These are phyloP conservation scores for Podarcis raffonei DNA, from an alignment of 2,113 vertebrate genomes.

Conservation along the genomic window DNA sequence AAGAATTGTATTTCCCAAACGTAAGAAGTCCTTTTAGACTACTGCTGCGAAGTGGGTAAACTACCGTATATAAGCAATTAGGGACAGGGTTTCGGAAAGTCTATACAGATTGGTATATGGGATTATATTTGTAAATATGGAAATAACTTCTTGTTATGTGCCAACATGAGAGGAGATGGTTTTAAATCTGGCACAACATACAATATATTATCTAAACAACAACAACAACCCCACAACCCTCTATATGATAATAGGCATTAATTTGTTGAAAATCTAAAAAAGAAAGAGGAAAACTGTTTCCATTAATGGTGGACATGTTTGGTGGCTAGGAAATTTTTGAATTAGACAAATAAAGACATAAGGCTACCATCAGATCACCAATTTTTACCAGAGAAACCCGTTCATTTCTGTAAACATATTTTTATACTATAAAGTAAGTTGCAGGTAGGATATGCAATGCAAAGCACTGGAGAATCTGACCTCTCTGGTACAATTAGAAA, in stretches of 20 bases:
- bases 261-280: neutral
- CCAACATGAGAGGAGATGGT: neutral
- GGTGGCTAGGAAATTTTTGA: neutral
- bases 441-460: neutral
- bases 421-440: neutral
- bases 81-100: neutral
- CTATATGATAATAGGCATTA: neutral
- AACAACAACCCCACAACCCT: neutral
- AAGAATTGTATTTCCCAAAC: neutral
- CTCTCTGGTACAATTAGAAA: neutral
- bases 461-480: neutral
- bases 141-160: neutral
- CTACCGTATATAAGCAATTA: neutral
- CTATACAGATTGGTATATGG: neutral
- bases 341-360: neutral
- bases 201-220: neutral
- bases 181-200: neutral
- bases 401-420: constrained; percentile 1
- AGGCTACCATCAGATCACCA: neutral
- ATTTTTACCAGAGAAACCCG: neutral
- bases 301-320: neutral
- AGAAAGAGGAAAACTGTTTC: neutral
- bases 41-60: neutral
- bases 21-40: neutral
- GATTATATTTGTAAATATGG: neutral